Base-by-base conservation (phyloP, 2,888 invertebrate species). In the Cactoblastis cactorum region DNA sequence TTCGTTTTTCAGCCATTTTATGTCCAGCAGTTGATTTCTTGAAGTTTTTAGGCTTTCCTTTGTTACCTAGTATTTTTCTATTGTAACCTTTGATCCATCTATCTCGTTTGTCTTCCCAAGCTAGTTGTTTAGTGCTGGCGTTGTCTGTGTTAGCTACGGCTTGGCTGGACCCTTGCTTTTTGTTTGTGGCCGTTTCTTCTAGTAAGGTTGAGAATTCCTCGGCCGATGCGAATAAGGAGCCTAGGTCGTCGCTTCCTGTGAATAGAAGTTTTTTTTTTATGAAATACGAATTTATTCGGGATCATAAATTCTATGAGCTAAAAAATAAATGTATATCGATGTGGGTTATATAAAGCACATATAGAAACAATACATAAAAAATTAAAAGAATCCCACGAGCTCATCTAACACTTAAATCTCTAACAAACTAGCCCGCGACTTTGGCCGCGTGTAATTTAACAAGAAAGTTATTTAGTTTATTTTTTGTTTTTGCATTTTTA, bases 141-240 rank as follows among this genome's bases (percentile, higher is more conserved):
- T 95, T 95, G 69, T 96, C 96, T 51, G 91, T 91, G 67, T 95
- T 95, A 2, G 93, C 92, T 8, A 95, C 86, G 0, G 92, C 93
- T 75, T 93, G 92, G 43, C 94, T 92, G 14, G 95, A 93, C 0
- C 90, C 90, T 55, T 90, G 90, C 18, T 91, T 91, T 65, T 92
- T 92, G 2, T 92, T 91, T 43, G 92, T 90, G 0, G 95, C 94
- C 45, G 95, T 95, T 53, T 96, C 95, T 79, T 98, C 97, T 49
- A 98, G 83, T 62, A 97, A 89, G 39, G 95, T 94, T 0, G 97
- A 94, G 86, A 98, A 98, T 81, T 97, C 94, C 77, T 97, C 97
- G 0, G 96, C 96, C 0, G 96, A 94, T 1, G 96, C 95, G 82
- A 96, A 96, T 32, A 95, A 70, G 0, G 93, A 92, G 37, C 91